Evolutionary conservation across 1,140 invertebrate genomes (phyloP), one percentile per base, ranked within the genome.

Genomic region (Cataglyphis hispanica): DNA sequence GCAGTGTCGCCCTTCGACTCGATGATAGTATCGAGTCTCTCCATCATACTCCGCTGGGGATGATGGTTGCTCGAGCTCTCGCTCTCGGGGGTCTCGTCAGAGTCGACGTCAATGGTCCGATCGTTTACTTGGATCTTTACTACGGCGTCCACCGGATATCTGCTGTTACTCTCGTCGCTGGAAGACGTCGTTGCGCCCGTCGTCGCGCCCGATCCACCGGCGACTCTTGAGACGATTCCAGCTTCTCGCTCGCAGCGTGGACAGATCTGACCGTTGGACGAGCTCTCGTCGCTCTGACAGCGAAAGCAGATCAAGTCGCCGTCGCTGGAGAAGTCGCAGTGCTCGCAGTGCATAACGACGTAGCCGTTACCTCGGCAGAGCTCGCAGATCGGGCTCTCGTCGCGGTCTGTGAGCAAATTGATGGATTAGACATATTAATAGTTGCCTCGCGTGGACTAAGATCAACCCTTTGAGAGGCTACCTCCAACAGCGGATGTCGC

Each of bases 111-210:
- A 22, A 94, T 85, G 60, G 87, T 87, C 3, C 88, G 89, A 70
- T 93, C 93, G 69, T 94, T 94, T 31, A 93, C 88, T n/a, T 93
- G 93, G 5, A 94, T 94, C 40, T 93, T 93, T 0, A 94, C 94
- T 22, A 92, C 87, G 3, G 91, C 91, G 67, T 94, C 93, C 22
- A 93, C 83, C 3, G 92, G 93, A 56, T 92, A 91, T n/a, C 89
- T 87, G 16, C 25, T 34, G 60, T 60, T 74, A 8, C 75, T 87
- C 2, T 89, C 87, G n/a, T 89, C 87, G 60, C 87, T 88, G 16
- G 91, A 92, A 2, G 90, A 91, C n/a, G 87, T 86, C 6, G 87
- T 84, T 19, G 72, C 50, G 3, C 61, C 81, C 22, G 76, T 90
- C 13, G 77, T 58, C 0, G 77, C 61, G 19, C 69, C 53, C 37